Evolutionary conservation across 2,888 invertebrate species (phyloP), one percentile per base, ranked within the genome.

Genomic region (Drosophila conformis): DNA sequence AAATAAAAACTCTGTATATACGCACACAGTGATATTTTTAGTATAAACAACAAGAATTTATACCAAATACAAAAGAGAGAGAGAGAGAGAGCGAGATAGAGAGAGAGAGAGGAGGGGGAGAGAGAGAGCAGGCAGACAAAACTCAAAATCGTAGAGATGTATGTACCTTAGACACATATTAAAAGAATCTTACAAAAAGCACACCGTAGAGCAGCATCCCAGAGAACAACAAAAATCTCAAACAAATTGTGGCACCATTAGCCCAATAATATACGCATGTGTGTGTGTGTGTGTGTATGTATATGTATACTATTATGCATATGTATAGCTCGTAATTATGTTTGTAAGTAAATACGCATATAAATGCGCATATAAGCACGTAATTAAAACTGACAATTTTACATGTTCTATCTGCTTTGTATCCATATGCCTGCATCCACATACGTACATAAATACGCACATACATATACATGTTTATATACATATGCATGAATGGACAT

Each of bases 1-100:
- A 42, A 64, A 63, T 60, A 73, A 73, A 66, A 72, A 62, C 64
- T 59, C 57, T 69, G 70, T 81, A 83, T 76, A 86, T 78, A 82
- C 82, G 71, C 85, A 88, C 72, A 90, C 88, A 90, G 72, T 76
- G 76, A 87, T 90, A 91, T 91, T 90, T 91, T 87, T 90, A 90
- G 90, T 89, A 90, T 91, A 91, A 90, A 89, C 88, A 88, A 86
- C 83, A 81, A 82, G 78, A 83, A 79, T 78, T 72, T 69, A 76
- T 74, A 69, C 64, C 64, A 72, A 71, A 71, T 68, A 76, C 67
- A 71, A 67, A 75, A 66, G 73, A 72, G 53, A 70, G 61, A 49
- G 31, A 53, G 56, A 46, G 31, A 33, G 40, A 31, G 52, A 42
- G 48, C 54, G 49, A 57, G 33, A 60, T 57, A 46, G 33, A 1